Evolutionary conservation across 2,113 vertebrate species (phyloP).

Genomic region (Dendrocopos noguchii): DNA sequence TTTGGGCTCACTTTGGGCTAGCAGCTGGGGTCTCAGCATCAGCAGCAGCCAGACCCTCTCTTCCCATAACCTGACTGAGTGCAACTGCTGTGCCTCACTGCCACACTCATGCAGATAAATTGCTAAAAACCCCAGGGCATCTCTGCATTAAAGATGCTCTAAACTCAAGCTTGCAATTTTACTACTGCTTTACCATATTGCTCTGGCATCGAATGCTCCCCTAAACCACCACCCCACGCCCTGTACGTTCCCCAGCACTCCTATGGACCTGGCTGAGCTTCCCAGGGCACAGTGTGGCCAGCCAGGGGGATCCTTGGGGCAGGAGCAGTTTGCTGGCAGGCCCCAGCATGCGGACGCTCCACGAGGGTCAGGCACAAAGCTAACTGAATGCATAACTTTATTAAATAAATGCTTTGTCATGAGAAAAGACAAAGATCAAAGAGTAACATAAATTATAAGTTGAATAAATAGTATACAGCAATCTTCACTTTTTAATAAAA

Average conservation of each 20-base stretch:
- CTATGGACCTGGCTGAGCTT: not conserved
- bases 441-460: conserved; percentile 99
- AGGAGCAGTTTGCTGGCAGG: not conserved
- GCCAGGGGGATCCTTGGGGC: rapidly evolving
- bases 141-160: not conserved
- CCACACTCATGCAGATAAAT: not conserved
- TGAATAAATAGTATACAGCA: conserved; percentile 99
- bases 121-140: not conserved
- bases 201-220: not conserved
- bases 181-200: not conserved
- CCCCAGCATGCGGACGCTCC: not conserved
- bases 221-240: not conserved
- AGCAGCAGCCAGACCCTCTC: not conserved
- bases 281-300: rapidly evolving
- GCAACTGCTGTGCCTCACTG: not conserved
- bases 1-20: not conserved
- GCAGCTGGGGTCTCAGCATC: not conserved
- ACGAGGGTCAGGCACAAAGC: conserved; percentile 56
- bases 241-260: not conserved
- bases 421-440: conserved; percentile 99
- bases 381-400: conserved; percentile 99
- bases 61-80: not conserved
- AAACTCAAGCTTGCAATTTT: not conserved
- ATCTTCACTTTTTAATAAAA: conserved; percentile 98
- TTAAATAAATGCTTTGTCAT: conserved; percentile 99